phyloP scores from a whole-genome alignment of 1,140 invertebrate genomes.

The Scylla paramamosain region DNA sequence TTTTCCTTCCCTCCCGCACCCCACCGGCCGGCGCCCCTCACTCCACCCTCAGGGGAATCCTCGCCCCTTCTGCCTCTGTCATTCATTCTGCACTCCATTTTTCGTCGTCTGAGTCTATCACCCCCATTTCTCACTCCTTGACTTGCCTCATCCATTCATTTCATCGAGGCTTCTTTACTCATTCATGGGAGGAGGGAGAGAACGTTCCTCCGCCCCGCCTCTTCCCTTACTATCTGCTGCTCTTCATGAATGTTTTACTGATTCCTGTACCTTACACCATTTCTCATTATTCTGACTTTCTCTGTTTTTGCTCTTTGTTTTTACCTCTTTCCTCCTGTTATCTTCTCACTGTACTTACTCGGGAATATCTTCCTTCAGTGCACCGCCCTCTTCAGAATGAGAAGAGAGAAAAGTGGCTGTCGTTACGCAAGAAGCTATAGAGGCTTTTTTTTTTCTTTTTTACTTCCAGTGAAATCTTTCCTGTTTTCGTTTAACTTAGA shows the following conservation, averaged over 20 bases:
- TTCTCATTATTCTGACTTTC: background rate
- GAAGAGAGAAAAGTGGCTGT: no score
- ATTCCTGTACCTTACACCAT: background rate
- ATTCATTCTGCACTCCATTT: constrained; percentile 50
- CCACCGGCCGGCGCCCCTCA: background rate
- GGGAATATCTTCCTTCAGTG: no score
- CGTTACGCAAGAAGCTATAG: no score
- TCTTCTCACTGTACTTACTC: no score
- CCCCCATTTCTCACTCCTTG: constrained; percentile 38
- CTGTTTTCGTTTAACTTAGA: no score
- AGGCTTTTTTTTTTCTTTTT: no score
- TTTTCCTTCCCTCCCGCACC: background rate
- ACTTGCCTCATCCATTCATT: constrained; percentile 25
- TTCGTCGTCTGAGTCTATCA: constrained; percentile 28
- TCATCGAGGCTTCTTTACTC: constrained; percentile 19
- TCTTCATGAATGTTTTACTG: background rate
- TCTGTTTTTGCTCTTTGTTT: no score
- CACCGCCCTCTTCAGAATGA: no score
- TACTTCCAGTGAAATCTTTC: no score
- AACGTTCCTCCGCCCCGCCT: background rate
- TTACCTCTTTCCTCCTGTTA: no score
- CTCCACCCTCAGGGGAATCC: background rate
- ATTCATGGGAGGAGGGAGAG: background rate
- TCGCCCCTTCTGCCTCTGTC: constrained; percentile 28
- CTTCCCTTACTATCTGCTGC: no score